Evolutionary conservation across 2,888 invertebrate species (phyloP).

Genomic region (Rhodophaea formosa): DNA sequence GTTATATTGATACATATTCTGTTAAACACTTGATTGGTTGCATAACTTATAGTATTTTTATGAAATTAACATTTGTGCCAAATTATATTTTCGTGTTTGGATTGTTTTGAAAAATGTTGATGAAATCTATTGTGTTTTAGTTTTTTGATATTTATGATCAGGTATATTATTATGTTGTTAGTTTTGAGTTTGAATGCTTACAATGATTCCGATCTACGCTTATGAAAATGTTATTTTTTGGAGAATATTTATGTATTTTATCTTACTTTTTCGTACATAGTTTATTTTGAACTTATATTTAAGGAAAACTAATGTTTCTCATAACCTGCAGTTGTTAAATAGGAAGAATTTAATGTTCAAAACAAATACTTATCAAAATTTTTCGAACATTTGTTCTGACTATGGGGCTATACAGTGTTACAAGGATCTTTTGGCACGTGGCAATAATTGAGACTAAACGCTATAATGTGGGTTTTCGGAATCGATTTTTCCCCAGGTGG

Average conservation of each 20-base stretch:
- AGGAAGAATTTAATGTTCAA: no score
- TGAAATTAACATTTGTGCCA: slow-evolving; percentile 10
- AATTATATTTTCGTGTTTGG: background rate
- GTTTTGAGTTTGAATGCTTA: background rate
- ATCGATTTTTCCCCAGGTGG: no score
- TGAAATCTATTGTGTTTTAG: background rate
- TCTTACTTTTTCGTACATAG: background rate
- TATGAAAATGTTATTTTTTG: slow-evolving; percentile 18
- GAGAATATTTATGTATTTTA: slow-evolving; percentile 5
- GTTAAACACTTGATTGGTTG: background rate
- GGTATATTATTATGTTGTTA: background rate
- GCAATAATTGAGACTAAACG: no score
- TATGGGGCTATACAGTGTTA: no score
- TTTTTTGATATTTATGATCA: background rate
- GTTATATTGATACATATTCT: no score
- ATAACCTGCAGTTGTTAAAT: background rate
- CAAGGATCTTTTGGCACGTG: no score
- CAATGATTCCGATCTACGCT: slow-evolving; percentile 15
- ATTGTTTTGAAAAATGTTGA: background rate
- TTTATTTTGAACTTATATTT: background rate
- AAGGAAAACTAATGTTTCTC: background rate
- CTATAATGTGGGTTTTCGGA: no score
- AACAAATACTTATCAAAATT: no score
- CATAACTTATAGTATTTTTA: background rate
- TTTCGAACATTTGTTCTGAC: no score